Conservation (phyloP, 2,888 invertebrate species). For the Leptinotarsa tumamoca region DNA sequence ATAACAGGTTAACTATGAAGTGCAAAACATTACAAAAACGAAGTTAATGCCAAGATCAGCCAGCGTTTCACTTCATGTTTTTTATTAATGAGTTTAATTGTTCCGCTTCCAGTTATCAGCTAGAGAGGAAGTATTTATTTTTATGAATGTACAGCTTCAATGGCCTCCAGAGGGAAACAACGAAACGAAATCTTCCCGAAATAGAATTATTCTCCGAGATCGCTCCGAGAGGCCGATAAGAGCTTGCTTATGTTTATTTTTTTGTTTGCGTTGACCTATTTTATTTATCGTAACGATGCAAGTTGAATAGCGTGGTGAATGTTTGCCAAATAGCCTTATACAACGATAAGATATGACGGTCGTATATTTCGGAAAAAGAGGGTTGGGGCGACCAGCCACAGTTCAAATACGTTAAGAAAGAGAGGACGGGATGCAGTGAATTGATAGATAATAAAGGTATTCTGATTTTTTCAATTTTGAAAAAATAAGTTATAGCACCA, state of each 20-base stretch:
- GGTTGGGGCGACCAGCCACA: constrained; percentile 16
- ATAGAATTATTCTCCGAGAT: constrained; percentile 35
- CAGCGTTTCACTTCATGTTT: too few relatives aligned
- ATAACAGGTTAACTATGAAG: too few relatives aligned
- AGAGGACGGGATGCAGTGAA: neutral
- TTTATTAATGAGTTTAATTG: neutral
- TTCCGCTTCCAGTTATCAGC: neutral
- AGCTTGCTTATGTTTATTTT: constrained; percentile 41
- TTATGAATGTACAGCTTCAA: neutral
- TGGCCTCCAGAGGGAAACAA: constrained; percentile 20
- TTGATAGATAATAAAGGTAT: neutral
- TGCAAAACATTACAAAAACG: too few relatives aligned
- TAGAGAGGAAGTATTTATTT: neutral
- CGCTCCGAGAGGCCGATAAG: constrained; percentile 40
- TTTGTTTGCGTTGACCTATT: constrained; percentile 44
- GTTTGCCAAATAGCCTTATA: constrained; percentile 47
- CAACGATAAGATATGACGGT: constrained; percentile 41
- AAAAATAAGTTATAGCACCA: too few relatives aligned
- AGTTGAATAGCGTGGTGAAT: constrained; percentile 45
- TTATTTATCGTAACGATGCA: constrained; percentile 44
- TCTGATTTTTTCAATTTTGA: neutral
- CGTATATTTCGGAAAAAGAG: constrained; percentile 39
- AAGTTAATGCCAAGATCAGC: too few relatives aligned
- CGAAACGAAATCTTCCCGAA: constrained; percentile 33
- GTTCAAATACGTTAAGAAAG: constrained; percentile 17